A percentile compares a stretch with the other conserved stretches of the same genome.
phyloP scores from a whole-genome alignment of 1,140 invertebrate species.

The Heliothis subflexa region DNA sequence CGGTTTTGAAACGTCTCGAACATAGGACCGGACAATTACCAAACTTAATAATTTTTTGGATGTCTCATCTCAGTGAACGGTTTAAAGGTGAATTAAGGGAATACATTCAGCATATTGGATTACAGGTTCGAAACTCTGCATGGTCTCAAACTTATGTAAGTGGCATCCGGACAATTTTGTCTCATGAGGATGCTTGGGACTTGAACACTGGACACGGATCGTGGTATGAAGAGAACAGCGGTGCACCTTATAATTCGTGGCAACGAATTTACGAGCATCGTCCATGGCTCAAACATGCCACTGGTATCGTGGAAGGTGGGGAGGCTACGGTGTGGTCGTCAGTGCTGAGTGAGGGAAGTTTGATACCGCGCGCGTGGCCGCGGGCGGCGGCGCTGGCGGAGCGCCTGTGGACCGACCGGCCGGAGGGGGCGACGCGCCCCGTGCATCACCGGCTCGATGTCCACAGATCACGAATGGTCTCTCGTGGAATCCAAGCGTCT shows the following conservation, averaged over 20 bases:
- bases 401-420: slow-evolving; percentile 82
- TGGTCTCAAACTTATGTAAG: slow-evolving; percentile 89
- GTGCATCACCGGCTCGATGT: slow-evolving; percentile 89
- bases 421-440: slow-evolving; percentile 69
- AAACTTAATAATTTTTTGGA: slow-evolving; percentile 90
- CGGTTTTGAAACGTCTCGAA: slow-evolving; percentile 87
- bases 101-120: slow-evolving; percentile 80
- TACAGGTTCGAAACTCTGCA: slow-evolving; percentile 90
- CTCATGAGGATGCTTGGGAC: slow-evolving; percentile 93
- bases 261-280: slow-evolving; percentile 92
- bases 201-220: slow-evolving; percentile 92
- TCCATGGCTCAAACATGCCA: slow-evolving; percentile 87
- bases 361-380: slow-evolving; percentile 90
- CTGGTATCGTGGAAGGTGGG: slow-evolving; percentile 87
- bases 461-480: slow-evolving; percentile 87
- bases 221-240: slow-evolving; percentile 90
- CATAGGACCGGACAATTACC: slow-evolving; percentile 84
- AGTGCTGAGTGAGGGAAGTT: slow-evolving; percentile 85
- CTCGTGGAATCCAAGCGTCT: slow-evolving; percentile 88
- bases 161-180: slow-evolving; percentile 91
- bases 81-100: slow-evolving; percentile 88
- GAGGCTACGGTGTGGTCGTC: slow-evolving; percentile 91
- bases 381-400: slow-evolving; percentile 90
- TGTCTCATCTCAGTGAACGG: slow-evolving; percentile 91
- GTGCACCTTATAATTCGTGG: slow-evolving; percentile 92